Base-by-base conservation (phyloP, 2,797 vertebrate species). In the Okamejei kenojei region DNA sequence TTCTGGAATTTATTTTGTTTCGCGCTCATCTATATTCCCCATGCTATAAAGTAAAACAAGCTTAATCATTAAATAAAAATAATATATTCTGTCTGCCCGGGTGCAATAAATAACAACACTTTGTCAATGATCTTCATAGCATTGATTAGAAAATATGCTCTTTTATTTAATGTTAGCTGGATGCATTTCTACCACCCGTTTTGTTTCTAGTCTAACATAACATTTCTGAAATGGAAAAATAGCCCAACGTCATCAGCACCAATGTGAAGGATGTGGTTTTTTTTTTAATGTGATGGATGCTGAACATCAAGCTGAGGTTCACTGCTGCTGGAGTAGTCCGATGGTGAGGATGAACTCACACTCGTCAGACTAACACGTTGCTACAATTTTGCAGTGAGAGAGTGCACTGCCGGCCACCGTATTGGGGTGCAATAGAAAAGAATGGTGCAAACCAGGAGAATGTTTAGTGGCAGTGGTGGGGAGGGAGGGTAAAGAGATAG, bases 101-200 rank as follows among this genome's bases (percentile, higher is more conserved):
- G 38, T 91, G 65, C 23, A 91, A 71, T 73, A 73, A 38, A 82
- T 54, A 82, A 91, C 35, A 38, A 91, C 73, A 91, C 45, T 45
- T 21, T 9, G 45, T 45, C 29, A 86, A 61, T 74, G 68, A 45
- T 26, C 71, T 91, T 71, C 68, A 91, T 2, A 91, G 21, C 9
- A 45, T 73, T 15, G 88, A 91, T 86, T 58, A 86, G 54, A 86
- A 73, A 73, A 45, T 19, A 76, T 29, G 58, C 19, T 88, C 38
- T 74, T 45, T 73, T 73, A 92, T 92, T 91, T 73, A 45, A 92
- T 92, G 45, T 71, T 26, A 65, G 73, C 35, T 54, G 38, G 73
- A 0, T 92, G 90, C 71, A 54, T 92, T 76, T 54, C 9, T 91
- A 74, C 26, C 23, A 71, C 35, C 35, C 1, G 29, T 74, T 91